Percentiles rank a stretch among this genome's conserved stretches.
Conservation (phyloP, 2,888 invertebrate species). For the Mimas tiliae region DNA sequence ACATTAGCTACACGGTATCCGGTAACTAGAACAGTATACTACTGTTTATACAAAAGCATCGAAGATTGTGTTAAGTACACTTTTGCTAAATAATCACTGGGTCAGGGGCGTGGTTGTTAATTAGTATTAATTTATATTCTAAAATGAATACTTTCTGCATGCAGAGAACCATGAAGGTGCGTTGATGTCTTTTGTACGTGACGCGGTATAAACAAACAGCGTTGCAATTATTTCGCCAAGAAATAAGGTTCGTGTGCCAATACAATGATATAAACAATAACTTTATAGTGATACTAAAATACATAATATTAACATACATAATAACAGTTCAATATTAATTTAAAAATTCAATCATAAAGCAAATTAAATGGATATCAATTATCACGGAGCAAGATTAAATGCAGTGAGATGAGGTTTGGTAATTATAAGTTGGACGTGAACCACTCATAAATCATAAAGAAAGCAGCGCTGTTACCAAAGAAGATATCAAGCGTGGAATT, state of each 20-base stretch:
- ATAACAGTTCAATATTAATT: conserved; percentile 17
- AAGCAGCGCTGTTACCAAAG: conserved; percentile 69
- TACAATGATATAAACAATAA: not conserved
- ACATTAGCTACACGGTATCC: conserved; percentile 32
- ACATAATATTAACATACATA: no score
- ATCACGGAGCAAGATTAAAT: conserved; percentile 34
- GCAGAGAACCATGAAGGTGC: not conserved
- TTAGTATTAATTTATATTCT: conserved; percentile 21
- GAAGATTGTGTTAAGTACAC: conserved; percentile 55
- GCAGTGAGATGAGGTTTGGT: conserved; percentile 51
- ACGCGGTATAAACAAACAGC: not conserved
- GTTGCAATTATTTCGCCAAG: not conserved
- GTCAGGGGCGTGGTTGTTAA: conserved; percentile 30
- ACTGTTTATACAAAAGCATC: conserved; percentile 42
- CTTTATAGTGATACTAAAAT: no score
- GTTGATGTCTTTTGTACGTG: conserved; percentile 23
- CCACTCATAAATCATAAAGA: conserved; percentile 74
- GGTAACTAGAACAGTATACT: conserved; percentile 44
- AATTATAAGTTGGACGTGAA: conserved; percentile 55
- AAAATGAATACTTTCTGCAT: conserved; percentile 11
- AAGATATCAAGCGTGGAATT: conserved; percentile 78
- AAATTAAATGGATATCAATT: conserved; percentile 30
- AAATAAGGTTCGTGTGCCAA: not conserved
- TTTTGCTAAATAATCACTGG: conserved; percentile 51
- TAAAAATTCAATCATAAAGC: conserved; percentile 15